These are phyloP conservation scores for Coleophora deauratella DNA, from an alignment of 2,888 invertebrate genomes.

Conservation along the genomic window DNA sequence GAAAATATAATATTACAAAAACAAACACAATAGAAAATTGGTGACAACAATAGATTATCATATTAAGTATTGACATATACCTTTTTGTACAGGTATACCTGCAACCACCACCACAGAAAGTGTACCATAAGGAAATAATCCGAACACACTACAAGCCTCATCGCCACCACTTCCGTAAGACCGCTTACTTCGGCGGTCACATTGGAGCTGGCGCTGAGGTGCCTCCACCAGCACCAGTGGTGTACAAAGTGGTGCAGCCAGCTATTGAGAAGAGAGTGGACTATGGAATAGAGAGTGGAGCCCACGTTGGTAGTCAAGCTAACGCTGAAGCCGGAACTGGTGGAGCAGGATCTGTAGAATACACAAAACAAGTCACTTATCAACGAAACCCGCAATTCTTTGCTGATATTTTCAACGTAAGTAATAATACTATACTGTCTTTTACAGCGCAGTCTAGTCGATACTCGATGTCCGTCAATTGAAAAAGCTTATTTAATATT, in stretches of 20 bases:
- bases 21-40: no score
- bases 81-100: slow-evolving; percentile 35
- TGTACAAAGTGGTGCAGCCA: slow-evolving; percentile 20
- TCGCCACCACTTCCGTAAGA: slow-evolving; percentile 44
- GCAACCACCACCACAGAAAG: slow-evolving; percentile 29
- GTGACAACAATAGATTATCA: no score
- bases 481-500: no score
- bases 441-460: no score
- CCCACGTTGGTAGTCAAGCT: slow-evolving; percentile 21
- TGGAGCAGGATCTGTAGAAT: slow-evolving; percentile 31
- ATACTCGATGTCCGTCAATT: no score
- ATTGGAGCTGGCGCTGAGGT: slow-evolving; percentile 31
- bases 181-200: slow-evolving; percentile 46
- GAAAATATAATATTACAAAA: no score
- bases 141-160: slow-evolving; percentile 43
- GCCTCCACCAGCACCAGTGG: slow-evolving; percentile 18
- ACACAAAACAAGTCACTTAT: slow-evolving; percentile 38
- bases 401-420: slow-evolving; percentile 78
- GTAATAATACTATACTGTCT: slow-evolving; percentile 22
- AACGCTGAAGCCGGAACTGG: slow-evolving; percentile 20
- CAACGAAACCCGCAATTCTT: slow-evolving; percentile 64
- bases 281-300: slow-evolving; percentile 32
- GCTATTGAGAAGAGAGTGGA: slow-evolving; percentile 48
- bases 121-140: slow-evolving; percentile 41
- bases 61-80: no score